Percentiles rank a stretch among this genome's conserved stretches.
Conservation (phyloP, 2,888 invertebrate genomes). For the Aporophyla nigra region DNA sequence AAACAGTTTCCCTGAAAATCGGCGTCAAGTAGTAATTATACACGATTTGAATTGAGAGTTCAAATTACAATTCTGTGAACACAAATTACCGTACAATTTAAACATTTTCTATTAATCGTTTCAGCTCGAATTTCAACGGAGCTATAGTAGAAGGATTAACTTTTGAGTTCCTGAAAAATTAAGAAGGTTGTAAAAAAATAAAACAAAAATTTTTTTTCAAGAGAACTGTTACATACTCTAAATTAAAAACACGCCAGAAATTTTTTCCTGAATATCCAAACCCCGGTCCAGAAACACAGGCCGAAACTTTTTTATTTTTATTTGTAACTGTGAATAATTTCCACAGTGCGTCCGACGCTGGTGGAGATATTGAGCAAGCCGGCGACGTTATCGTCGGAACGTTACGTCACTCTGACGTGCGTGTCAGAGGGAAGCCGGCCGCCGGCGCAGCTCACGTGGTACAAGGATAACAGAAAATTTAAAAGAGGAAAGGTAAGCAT, state of each 20-base stretch:
- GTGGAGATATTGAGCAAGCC: constrained; percentile 95
- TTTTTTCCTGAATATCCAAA: constrained; percentile 11
- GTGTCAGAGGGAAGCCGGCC: constrained; percentile 96
- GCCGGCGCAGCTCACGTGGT: constrained; percentile 96
- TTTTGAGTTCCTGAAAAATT: not conserved
- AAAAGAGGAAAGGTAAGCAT: constrained; percentile 93
- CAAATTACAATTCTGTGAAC: constrained; percentile 42
- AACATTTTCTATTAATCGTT: constrained; percentile 22
- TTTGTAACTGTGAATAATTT: constrained; percentile 53
- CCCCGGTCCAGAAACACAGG: not conserved
- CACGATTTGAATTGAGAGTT: constrained; percentile 40
- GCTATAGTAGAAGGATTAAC: not conserved
- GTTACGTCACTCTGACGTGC: constrained; percentile 95
- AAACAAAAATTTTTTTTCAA: not conserved
- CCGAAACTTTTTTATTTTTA: constrained; percentile 25
- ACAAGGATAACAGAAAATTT: constrained; percentile 95
- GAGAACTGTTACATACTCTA: not conserved
- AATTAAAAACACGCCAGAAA: constrained; percentile 18
- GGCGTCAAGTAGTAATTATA: constrained; percentile 37
- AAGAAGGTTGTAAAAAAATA: not conserved
- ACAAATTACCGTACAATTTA: constrained; percentile 29
- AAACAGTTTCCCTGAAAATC: constrained; percentile 25
- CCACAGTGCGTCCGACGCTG: constrained; percentile 95
- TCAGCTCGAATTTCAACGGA: constrained; percentile 8
- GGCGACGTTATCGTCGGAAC: constrained; percentile 94